phyloP scores from a whole-genome alignment of 2,888 invertebrate genomes.

The Lysandra bellargus region DNA sequence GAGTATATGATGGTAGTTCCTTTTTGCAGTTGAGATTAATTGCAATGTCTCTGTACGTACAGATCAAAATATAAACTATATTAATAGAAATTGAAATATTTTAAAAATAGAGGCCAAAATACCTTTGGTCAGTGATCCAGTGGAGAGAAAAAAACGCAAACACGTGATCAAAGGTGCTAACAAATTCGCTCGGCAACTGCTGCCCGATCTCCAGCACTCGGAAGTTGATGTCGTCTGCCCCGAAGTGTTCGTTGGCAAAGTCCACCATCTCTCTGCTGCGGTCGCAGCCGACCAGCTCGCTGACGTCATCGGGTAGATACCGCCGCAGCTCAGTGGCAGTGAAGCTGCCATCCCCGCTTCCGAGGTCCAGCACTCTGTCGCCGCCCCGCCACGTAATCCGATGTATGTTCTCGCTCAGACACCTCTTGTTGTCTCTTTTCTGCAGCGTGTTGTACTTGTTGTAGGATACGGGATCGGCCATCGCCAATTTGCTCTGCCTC shows the following conservation, averaged over 20 bases:
- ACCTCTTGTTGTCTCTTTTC: conserved; percentile 3
- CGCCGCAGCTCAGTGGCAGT: conserved; percentile 17
- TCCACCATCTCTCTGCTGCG: conserved; percentile 15
- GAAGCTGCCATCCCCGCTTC: conserved; percentile 25
- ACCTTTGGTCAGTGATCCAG: conserved; percentile 7
- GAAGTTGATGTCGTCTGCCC: not conserved
- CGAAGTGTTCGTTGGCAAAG: conserved; percentile 11
- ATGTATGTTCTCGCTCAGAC: conserved; percentile 5
- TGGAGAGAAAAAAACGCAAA: not conserved
- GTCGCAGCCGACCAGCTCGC: conserved; percentile 14
- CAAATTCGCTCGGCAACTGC: not conserved
- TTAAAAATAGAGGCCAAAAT: not conserved
- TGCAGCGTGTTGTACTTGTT: conserved; percentile 10
- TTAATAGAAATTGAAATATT: no score
- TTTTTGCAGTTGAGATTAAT: no score
- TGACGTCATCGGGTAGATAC: not conserved
- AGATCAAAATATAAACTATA: no score
- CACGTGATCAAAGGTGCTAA: not conserved
- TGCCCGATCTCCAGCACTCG: not conserved
- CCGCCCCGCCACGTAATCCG: conserved; percentile 4
- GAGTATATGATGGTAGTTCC: no score
- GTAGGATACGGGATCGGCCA: not conserved
- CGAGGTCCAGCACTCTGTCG: conserved; percentile 6
- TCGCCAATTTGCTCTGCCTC: not conserved
- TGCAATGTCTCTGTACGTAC: no score